These are phyloP conservation scores for Rhineura floridana DNA, from an alignment of 2,113 vertebrate species.

Conservation along the genomic window DNA sequence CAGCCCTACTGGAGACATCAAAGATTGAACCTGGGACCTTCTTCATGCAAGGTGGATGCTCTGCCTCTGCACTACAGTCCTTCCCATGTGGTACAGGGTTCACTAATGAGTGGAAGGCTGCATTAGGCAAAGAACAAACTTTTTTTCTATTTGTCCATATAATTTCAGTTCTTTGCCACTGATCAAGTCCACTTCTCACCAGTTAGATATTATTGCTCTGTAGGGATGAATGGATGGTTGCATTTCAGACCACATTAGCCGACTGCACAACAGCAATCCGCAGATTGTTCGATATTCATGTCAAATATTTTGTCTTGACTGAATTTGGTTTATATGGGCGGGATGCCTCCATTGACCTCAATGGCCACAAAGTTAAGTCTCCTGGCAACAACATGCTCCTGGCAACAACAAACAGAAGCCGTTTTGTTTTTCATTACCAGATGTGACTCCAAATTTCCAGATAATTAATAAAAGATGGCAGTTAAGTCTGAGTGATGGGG, in stretches of 20 bases:
- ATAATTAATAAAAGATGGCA: constrained; percentile 28
- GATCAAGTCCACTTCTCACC: background rate
- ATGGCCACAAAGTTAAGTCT: background rate
- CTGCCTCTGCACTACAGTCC: too few relatives aligned
- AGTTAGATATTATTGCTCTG: constrained; percentile 7
- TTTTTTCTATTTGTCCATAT: background rate
- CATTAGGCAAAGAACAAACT: background rate
- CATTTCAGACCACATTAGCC: background rate
- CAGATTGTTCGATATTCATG: background rate
- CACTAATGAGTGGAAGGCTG: background rate
- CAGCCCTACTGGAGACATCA: too few relatives aligned
- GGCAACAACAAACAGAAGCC: constrained; percentile 27
- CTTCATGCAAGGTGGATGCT: too few relatives aligned
- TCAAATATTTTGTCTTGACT: background rate
- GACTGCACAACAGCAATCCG: background rate
- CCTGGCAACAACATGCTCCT: constrained; percentile 18
- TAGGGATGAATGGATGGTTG: background rate
- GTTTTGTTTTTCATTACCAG: constrained; percentile 32
- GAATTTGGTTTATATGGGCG: constrained; percentile 22
- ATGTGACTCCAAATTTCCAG: constrained; percentile 12
- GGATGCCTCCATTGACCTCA: background rate
- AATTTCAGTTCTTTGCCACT: background rate
- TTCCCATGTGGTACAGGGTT: background rate
- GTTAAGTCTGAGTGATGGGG: constrained; percentile 50
- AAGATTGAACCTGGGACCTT: too few relatives aligned